A percentile compares a stretch with the other conserved stretches of the same genome.
phyloP scores from a whole-genome alignment of 2,888 invertebrate genomes.

The Craniophora ligustri region DNA sequence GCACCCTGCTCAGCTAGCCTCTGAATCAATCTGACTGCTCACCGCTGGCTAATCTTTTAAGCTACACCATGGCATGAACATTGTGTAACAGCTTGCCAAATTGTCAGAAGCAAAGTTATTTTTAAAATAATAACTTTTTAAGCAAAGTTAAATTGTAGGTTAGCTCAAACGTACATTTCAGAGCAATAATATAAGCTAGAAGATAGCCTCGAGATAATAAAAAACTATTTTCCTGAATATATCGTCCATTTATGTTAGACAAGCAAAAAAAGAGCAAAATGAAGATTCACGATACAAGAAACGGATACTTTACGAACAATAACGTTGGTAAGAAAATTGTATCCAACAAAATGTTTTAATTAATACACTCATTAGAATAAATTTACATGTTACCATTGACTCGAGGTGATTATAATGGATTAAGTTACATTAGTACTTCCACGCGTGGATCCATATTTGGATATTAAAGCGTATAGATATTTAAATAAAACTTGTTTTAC shows the following conservation, averaged over 20 bases:
- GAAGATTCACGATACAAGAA: background rate
- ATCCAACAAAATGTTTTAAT: slow-evolving; percentile 20
- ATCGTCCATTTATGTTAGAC: background rate
- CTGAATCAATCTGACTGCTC: background rate
- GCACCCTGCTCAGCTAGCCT: background rate
- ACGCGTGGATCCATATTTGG: background rate
- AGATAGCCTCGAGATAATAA: no score
- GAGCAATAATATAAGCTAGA: no score
- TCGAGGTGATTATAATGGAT: slow-evolving; percentile 7
- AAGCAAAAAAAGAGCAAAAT: background rate
- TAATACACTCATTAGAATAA: slow-evolving; percentile 16
- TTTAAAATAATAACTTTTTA: no score
- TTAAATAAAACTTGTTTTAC: no score
- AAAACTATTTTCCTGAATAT: background rate
- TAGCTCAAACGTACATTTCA: no score
- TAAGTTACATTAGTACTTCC: slow-evolving; percentile 4
- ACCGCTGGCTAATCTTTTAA: no score
- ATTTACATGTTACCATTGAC: slow-evolving; percentile 5
- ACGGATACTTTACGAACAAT: slow-evolving; percentile 6
- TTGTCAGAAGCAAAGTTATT: no score
- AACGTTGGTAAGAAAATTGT: slow-evolving; percentile 1
- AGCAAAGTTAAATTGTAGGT: no score
- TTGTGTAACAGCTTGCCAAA: no score
- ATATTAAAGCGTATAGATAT: no score
- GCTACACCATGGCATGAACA: no score